Evolutionary conservation across 2,113 vertebrate species (phyloP), one percentile per base, ranked within the genome.

Genomic region (Chaetura pelagica): DNA sequence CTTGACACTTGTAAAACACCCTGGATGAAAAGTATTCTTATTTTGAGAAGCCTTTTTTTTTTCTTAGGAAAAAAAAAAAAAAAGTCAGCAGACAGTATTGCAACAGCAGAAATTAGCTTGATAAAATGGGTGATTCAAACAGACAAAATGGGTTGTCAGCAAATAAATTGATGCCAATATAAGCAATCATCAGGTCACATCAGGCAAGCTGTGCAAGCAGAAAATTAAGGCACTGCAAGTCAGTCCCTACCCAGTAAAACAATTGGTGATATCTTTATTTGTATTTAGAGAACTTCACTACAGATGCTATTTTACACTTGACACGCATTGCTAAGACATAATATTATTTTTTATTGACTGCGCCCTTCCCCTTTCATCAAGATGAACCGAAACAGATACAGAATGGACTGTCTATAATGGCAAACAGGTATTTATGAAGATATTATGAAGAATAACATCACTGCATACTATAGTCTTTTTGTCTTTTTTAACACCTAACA

Each of bases 151-250:
- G 26, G 52, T 30, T 96, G 72, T 92, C 89, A 95, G 80, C 34
- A 97, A 96, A 97, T 94, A 96, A 97, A 96, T 4, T 93, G 91
- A 83, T 94, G 78, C 40, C 93, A 95, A 73, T 90, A 77, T 35
- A 93, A 95, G 84, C 87, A 91, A 96, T 92, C 93, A 96, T 48
- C 77, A 84, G 49, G 66, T 86, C 75, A 91, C 85, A 95, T 66
- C 85, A 81, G 82, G 91, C 87, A 92, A 95, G 94, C 92, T 96
- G 80, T 67, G 52, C 51, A 83, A 93, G 90, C 86, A 94, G 91
- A 95, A 95, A 93, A 94, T 67, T 27, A 66, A 79, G 40, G 63
- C 68, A 72, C 63, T 61, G 30, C 35, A 75, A 76, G 66, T 55
- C 66, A 71, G 19, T 74, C 40, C 42, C 55, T 57, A 75, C 22